A percentile compares a stretch with the other conserved stretches of the same genome.
These are phyloP conservation scores for Yponomeuta malinellus DNA, from an alignment of 2,888 invertebrate genomes.

Conservation along the genomic window DNA sequence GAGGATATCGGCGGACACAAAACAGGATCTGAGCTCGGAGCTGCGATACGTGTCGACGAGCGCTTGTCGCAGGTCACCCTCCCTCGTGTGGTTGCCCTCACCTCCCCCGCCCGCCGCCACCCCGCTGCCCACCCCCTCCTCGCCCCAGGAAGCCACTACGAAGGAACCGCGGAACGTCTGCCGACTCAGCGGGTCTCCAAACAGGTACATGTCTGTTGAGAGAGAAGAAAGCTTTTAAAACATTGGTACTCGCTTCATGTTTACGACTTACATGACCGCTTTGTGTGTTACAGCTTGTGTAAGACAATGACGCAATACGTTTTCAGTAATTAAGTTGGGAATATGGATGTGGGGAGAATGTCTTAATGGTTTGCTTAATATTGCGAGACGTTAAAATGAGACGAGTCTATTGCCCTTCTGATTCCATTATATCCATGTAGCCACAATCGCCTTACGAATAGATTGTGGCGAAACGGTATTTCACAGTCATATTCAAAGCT, in stretches of 20 bases:
- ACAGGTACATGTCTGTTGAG: slow-evolving; percentile 83
- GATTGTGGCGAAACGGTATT: background rate
- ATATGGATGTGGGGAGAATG: background rate
- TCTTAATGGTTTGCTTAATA: background rate
- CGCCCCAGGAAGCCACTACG: slow-evolving; percentile 82
- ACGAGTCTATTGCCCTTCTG: background rate
- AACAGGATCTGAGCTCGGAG: slow-evolving; percentile 84
- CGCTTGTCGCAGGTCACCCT: slow-evolving; percentile 84
- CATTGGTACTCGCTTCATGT: background rate
- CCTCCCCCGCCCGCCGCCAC: slow-evolving; percentile 78
- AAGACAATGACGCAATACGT: background rate
- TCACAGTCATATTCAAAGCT: background rate
- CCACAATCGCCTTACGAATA: background rate
- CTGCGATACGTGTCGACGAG: slow-evolving; percentile 84
- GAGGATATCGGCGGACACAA: slow-evolving; percentile 86
- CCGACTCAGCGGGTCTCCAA: slow-evolving; percentile 83
- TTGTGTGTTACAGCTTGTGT: background rate
- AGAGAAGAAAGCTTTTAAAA: slow-evolving; percentile 17
- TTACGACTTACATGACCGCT: background rate
- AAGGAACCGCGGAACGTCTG: slow-evolving; percentile 90
- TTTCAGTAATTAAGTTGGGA: slow-evolving; percentile 1
- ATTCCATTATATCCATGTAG: background rate
- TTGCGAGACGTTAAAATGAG: background rate
- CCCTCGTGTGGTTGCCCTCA: slow-evolving; percentile 81
- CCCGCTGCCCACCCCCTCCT: slow-evolving; percentile 78